These are phyloP conservation scores for Serrognathus titanus DNA, from an alignment of 2,888 invertebrate genomes.

Conservation along the genomic window DNA sequence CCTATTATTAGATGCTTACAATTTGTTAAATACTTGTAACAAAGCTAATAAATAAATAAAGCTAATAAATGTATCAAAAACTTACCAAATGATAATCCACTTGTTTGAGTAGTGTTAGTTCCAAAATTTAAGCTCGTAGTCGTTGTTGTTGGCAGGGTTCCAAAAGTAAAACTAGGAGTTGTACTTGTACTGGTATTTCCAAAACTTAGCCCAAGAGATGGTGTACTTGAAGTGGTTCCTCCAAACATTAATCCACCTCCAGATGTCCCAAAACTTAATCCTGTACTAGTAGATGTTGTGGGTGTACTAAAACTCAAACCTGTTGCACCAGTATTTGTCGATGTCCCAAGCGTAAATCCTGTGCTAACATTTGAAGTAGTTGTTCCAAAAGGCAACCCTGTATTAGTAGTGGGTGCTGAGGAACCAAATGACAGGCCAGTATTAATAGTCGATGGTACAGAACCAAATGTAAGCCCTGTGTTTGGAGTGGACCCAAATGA, in stretches of 20 bases:
- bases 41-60: neutral
- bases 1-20: too few species aligned
- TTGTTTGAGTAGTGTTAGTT: constrained; percentile 16
- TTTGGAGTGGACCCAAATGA: constrained; percentile 18
- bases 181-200: constrained; percentile 28
- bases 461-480: constrained; percentile 4
- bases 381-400: constrained; percentile 8
- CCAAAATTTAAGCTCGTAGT: constrained; percentile 19
- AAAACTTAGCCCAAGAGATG: constrained; percentile 33
- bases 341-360: constrained; percentile 8
- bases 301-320: constrained; percentile 13
- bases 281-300: constrained; percentile 20
- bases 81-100: constrained; percentile 21
- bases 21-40: too few species aligned
- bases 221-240: constrained; percentile 26
- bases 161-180: constrained; percentile 34
- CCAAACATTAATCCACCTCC: constrained; percentile 35
- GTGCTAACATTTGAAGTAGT: constrained; percentile 18
- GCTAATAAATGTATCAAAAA: too few species aligned
- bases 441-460: constrained; percentile 12
- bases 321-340: constrained; percentile 9
- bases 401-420: constrained; percentile 9
- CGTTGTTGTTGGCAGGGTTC: constrained; percentile 30
- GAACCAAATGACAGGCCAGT: constrained; percentile 17
- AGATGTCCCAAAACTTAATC: constrained; percentile 21